A percentile compares a stretch with the other conserved stretches of the same genome.
Conservation (phyloP, 2,888 invertebrate genomes). For the Ichneumon xanthorius region DNA sequence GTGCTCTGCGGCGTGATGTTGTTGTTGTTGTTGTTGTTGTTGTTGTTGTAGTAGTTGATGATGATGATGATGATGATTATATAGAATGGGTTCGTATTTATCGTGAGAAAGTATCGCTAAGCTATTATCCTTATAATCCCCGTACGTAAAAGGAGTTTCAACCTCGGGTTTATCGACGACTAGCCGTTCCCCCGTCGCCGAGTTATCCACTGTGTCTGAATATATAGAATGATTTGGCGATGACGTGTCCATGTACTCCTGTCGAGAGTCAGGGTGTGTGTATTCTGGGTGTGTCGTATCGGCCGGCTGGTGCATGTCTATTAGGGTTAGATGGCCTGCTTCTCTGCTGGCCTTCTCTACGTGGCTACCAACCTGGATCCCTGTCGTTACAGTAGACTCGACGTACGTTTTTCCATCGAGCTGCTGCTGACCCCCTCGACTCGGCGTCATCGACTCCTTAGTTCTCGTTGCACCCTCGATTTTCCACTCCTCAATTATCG, state of each 20-base stretch:
- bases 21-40: slow-evolving; percentile 49
- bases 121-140: slow-evolving; percentile 73
- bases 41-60: slow-evolving; percentile 54
- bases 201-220: slow-evolving; percentile 81
- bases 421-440: slow-evolving; percentile 73
- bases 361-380: slow-evolving; percentile 84
- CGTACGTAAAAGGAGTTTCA: slow-evolving; percentile 45
- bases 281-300: slow-evolving; percentile 84
- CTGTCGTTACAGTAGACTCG: slow-evolving; percentile 83
- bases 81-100: slow-evolving; percentile 79
- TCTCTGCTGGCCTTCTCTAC: slow-evolving; percentile 79
- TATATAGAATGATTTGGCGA: slow-evolving; percentile 82
- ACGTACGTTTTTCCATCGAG: slow-evolving; percentile 81
- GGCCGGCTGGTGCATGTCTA: slow-evolving; percentile 83
- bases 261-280: slow-evolving; percentile 81
- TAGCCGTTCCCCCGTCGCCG: slow-evolving; percentile 76
- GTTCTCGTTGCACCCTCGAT: slow-evolving; percentile 77
- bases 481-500: slow-evolving; percentile 81
- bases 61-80: slow-evolving; percentile 78
- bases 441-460: slow-evolving; percentile 79
- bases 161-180: slow-evolving; percentile 71
- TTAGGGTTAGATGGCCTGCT: slow-evolving; percentile 80
- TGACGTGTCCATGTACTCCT: slow-evolving; percentile 82
- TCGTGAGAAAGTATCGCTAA: slow-evolving; percentile 66
- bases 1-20: slow-evolving; percentile 71